Evolutionary conservation across 2,797 vertebrate genomes (phyloP), one percentile per base, ranked within the genome.

Genomic region (Alauda arvensis): DNA sequence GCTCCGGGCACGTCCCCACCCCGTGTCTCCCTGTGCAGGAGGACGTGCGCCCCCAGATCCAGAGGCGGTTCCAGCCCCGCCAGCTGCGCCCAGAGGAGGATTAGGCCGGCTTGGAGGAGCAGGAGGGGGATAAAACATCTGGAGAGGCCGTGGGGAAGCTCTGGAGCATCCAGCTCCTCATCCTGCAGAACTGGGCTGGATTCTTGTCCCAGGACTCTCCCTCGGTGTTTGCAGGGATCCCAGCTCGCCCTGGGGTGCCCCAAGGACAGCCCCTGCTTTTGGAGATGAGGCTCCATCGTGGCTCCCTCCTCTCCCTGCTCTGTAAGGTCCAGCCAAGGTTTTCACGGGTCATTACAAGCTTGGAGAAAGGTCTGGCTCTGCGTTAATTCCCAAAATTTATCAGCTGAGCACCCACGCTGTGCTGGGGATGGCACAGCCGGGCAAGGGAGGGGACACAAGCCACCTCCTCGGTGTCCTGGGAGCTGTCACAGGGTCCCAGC

Each of bases 31-130:
- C 93, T 34, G 0, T 90, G 86, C 94, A 98, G 98, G 97, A 97
- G 48, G 97, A 98, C 7, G 97, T 98, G 84, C 96, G 97, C 76
- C 94, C 96, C 43, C 92, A 96, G 62, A 97, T 98, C 87, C 97
- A 95, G 94, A 95, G 89, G 91, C 96, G 62, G 63, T 97, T 98
- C 92, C 97, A 96, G 52, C 95, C 96, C 89, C 74, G 90, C 88
- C 57, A 95, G 65, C 95, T 96, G 83, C 96, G 97, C 25, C n/a
- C 96, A 0, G 95, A 97, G 87, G 97, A 96, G 87, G 97, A 96
- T 90, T 98, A 92, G 97, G 3, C 19, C 23, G 8, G 65, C 21
- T 3, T 1, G 28, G 59, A 33, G 81, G 19, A 72, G 55, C 0
- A 2, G 55, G 34, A n/a, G 39, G 55, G 37, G 39, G 37, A 34